phyloP scores from a whole-genome alignment of 2,888 invertebrate species.

The Sarcophaga variegata region DNA sequence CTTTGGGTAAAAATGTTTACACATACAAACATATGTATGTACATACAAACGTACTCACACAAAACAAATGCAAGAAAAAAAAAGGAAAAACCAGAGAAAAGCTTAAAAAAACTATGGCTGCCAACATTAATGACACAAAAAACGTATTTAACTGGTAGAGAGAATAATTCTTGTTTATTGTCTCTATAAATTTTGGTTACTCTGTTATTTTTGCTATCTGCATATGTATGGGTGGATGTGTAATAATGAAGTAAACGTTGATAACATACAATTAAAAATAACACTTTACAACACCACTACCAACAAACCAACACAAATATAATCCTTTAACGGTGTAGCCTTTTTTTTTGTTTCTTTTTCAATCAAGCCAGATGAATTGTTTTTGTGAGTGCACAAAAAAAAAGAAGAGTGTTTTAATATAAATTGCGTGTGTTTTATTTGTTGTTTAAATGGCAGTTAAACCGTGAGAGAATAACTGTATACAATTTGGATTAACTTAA shows the following conservation, averaged over 20 bases:
- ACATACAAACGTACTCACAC: too few species aligned
- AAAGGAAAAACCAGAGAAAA: not conserved
- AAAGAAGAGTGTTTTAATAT: constrained; percentile 3
- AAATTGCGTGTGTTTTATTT: constrained; percentile 56
- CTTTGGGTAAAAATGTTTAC: constrained; percentile 11
- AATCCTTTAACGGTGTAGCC: constrained; percentile 44
- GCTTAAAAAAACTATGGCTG: not conserved
- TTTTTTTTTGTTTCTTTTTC: constrained; percentile 53
- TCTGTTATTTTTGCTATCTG: constrained; percentile 9
- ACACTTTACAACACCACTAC: constrained; percentile 54
- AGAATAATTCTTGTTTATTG: not conserved
- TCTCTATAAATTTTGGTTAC: not conserved
- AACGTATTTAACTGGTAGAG: not conserved
- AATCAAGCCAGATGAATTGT: not conserved
- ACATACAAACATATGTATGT: not conserved
- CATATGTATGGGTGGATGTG: not conserved
- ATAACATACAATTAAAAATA: constrained; percentile 64
- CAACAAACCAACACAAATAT: constrained; percentile 47
- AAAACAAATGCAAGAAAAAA: too few species aligned
- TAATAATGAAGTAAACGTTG: constrained; percentile 39
- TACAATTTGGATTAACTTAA: constrained; percentile 62
- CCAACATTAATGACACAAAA: not conserved
- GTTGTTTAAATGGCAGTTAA: constrained; percentile 5
- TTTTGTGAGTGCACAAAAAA: constrained; percentile 1
- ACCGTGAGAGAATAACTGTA: constrained; percentile 20